These are phyloP conservation scores for Gobius niger DNA, from an alignment of 2,113 vertebrate species.

Conservation along the genomic window DNA sequence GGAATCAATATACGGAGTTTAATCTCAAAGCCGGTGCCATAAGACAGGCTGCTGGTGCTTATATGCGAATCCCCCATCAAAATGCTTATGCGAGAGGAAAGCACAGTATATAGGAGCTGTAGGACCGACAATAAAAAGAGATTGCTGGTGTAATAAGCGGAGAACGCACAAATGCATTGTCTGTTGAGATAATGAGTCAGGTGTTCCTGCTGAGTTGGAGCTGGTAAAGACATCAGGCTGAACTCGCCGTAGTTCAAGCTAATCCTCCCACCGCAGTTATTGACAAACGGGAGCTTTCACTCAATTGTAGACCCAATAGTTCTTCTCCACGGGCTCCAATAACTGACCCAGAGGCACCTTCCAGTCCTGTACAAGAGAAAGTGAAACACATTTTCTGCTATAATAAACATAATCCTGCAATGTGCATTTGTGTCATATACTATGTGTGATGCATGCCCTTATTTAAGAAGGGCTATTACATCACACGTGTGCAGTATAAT, in stretches of 20 bases:
- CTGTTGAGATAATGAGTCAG: slow-evolving; percentile 23
- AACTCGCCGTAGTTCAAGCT: background rate
- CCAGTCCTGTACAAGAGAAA: background rate
- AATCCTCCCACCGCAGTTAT: background rate
- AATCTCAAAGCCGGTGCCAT: slow-evolving; percentile 43
- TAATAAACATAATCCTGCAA: background rate
- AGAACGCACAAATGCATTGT: slow-evolving; percentile 8
- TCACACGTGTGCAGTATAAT: background rate
- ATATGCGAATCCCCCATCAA: slow-evolving; percentile 36
- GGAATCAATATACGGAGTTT: slow-evolving; percentile 52
- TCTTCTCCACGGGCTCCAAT: background rate
- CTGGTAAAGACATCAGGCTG: background rate
- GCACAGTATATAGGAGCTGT: slow-evolving; percentile 8
- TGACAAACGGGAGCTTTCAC: slow-evolving; percentile 7
- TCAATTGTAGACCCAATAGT: slow-evolving; percentile 7
- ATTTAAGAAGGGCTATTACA: too few relatives aligned
- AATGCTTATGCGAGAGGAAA: slow-evolving; percentile 15
- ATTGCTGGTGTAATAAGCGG: background rate
- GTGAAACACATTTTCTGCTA: background rate
- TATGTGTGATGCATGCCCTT: too few relatives aligned
- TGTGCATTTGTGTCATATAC: too few relatives aligned
- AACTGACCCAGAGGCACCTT: background rate
- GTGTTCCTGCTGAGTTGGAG: background rate
- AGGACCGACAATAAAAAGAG: background rate
- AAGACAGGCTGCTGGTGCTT: slow-evolving; percentile 27